Evolutionary conservation across 2,888 invertebrate species (phyloP), one percentile per base, ranked within the genome.

Genomic region (Amorpha juglandis): DNA sequence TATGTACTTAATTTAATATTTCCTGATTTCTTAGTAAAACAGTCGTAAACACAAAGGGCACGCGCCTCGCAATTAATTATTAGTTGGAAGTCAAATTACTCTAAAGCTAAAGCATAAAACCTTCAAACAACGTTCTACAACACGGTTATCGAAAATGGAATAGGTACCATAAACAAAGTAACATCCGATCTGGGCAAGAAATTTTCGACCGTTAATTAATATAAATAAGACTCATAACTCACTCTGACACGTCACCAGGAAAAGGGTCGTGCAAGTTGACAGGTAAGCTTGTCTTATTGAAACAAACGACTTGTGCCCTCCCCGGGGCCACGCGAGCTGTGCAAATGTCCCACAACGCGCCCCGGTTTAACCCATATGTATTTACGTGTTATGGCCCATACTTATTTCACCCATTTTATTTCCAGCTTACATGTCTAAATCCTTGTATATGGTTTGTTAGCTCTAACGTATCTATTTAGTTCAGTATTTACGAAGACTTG

Each of bases 221-320:
- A 81, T 80, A 83, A 86, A 84, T 83, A 82, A 81, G 79, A 80
- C 73, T 78, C 80, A 81, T 84, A 83, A 84, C 75, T 80, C 78
- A 78, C 69, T 65, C 69, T 71, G 71, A 69, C 69, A 77, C 74
- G 75, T 67, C 73, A 67, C 58, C 42, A 71, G 74, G 78, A 81
- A 79, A 75, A 78, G 81, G 81, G 79, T 78, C 79, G 79, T 67
- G 66, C 66, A 64, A 58, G 75, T 75, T 71, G 79, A 75, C 81
- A 82, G 81, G 83, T 83, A 81, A 79, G 80, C 78, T 75, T 76
- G 78, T 82, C 78, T 84, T 84, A 85, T 85, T 84, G 85, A 84
- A 83, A 85, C 80, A 83, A 85, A 84, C 76, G 84, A 84, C 84
- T 82, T 77, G 79, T 78, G 79, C 80, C 77, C 72, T 58, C 51